These are phyloP conservation scores for Plusia festucae DNA, from an alignment of 2,888 invertebrate genomes.

Conservation along the genomic window DNA sequence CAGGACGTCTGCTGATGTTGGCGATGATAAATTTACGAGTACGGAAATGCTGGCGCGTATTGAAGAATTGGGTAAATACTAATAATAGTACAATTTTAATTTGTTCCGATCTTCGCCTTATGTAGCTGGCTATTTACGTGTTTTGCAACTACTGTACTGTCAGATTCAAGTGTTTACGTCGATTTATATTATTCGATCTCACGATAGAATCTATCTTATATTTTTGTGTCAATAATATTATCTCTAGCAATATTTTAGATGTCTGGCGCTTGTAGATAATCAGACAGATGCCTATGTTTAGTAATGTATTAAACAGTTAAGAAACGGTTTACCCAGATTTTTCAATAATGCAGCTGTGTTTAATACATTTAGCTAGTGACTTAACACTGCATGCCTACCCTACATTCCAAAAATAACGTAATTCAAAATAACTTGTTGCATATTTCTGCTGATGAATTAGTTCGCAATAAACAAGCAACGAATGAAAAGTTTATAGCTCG, in stretches of 20 bases:
- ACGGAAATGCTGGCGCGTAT: constrained; percentile 35
- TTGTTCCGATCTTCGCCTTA: constrained; percentile 18
- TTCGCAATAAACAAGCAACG: neutral
- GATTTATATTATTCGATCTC: constrained; percentile 8
- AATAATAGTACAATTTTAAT: constrained; percentile 40
- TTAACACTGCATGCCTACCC: constrained; percentile 18
- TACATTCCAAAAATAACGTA: constrained; percentile 7
- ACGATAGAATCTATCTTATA: constrained; percentile 7
- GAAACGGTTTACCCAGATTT: constrained; percentile 48
- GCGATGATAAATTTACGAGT: constrained; percentile 45
- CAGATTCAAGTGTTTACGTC: constrained; percentile 14
- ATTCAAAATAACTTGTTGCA: constrained; percentile 18
- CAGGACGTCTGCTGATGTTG: constrained; percentile 23
- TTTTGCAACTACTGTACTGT: constrained; percentile 9
- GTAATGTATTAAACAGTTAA: constrained; percentile 4
- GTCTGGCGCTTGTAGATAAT: constrained; percentile 11
- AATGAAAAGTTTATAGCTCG: constrained; percentile 2
- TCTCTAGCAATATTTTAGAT: constrained; percentile 11
- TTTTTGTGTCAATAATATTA: constrained; percentile 21
- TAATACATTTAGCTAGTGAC: constrained; percentile 31
- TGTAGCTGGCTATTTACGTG: constrained; percentile 23
- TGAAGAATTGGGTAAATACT: constrained; percentile 57
- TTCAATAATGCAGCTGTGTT: constrained; percentile 49
- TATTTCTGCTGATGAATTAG: constrained; percentile 12
- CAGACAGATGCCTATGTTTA: constrained; percentile 7